Evolutionary conservation across 2,797 vertebrate species (phyloP).

Genomic region (Lagocephalus sceleratus): DNA sequence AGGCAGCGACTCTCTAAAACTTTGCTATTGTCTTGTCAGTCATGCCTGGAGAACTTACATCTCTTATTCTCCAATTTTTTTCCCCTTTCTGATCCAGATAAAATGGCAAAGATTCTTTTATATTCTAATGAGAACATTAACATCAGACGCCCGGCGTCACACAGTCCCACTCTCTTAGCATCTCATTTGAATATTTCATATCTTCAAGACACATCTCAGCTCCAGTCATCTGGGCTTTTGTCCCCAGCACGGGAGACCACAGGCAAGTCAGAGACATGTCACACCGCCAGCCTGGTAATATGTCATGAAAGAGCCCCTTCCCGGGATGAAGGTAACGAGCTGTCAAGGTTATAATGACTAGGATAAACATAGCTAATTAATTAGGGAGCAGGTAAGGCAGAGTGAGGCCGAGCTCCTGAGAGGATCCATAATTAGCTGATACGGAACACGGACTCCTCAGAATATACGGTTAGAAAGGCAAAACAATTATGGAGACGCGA

Average conservation of each 20-base stretch:
- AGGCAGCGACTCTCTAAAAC: constrained; percentile 56
- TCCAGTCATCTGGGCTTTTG: constrained; percentile 77
- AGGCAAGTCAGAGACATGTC: constrained; percentile 73
- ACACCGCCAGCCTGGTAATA: constrained; percentile 70
- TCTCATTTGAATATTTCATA: constrained; percentile 84
- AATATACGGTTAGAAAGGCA: constrained; percentile 42
- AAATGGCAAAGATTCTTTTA: constrained; percentile 77
- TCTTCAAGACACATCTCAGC: constrained; percentile 78
- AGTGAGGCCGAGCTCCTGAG: constrained; percentile 45
- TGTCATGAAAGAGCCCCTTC: constrained; percentile 73
- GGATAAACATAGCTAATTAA: constrained; percentile 76
- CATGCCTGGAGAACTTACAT: constrained; percentile 65
- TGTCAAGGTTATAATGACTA: constrained; percentile 73
- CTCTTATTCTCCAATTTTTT: constrained; percentile 44
- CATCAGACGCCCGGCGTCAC: constrained; percentile 77
- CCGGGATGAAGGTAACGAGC: constrained; percentile 71
- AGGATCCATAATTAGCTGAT: constrained; percentile 63
- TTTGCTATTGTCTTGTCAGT: constrained; percentile 79
- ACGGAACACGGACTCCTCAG: constrained; percentile 38
- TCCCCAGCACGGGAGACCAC: constrained; percentile 74
- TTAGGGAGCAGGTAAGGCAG: constrained; percentile 65
- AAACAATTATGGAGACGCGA: constrained; percentile 55
- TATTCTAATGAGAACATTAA: constrained; percentile 85
- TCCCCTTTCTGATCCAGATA: constrained; percentile 66
- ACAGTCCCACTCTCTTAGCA: constrained; percentile 75